These are phyloP conservation scores for Nematostella vectensis DNA, from an alignment of 92 coral and sea anemone species.

Conservation along the genomic window DNA sequence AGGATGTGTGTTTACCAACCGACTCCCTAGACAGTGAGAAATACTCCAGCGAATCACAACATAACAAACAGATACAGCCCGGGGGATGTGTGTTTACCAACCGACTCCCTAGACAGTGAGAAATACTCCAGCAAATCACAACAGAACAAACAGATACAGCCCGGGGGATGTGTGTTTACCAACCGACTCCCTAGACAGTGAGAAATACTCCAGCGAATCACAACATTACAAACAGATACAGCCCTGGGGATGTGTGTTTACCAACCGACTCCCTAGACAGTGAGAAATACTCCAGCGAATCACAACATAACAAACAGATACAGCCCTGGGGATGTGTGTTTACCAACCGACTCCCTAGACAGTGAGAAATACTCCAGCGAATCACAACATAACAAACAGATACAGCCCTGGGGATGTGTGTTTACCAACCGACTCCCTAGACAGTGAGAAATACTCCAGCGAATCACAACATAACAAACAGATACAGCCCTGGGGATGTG, in stretches of 20 bases:
- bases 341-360: slow-evolving; percentile 85
- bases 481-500: slow-evolving; percentile 95
- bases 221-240: too few relatives aligned
- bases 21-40: slow-evolving; percentile 56
- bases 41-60: background rate
- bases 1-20: slow-evolving; percentile 94
- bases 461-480: background rate
- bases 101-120: slow-evolving; percentile 63
- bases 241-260: slow-evolving; percentile 94
- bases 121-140: background rate
- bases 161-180: slow-evolving; percentile 98
- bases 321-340: slow-evolving; percentile 97
- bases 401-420: slow-evolving; percentile 98
- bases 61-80: too few relatives aligned
- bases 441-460: background rate
- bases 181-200: slow-evolving; percentile 63
- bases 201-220: background rate
- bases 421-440: slow-evolving; percentile 89
- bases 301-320: too few relatives aligned
- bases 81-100: slow-evolving; percentile 94
- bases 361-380: background rate
- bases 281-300: background rate
- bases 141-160: too few relatives aligned
- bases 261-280: slow-evolving; percentile 80
- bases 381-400: background rate